These are phyloP conservation scores for Amitus sp. DNA, from an alignment of 2,888 invertebrate species.

Conservation along the genomic window DNA sequence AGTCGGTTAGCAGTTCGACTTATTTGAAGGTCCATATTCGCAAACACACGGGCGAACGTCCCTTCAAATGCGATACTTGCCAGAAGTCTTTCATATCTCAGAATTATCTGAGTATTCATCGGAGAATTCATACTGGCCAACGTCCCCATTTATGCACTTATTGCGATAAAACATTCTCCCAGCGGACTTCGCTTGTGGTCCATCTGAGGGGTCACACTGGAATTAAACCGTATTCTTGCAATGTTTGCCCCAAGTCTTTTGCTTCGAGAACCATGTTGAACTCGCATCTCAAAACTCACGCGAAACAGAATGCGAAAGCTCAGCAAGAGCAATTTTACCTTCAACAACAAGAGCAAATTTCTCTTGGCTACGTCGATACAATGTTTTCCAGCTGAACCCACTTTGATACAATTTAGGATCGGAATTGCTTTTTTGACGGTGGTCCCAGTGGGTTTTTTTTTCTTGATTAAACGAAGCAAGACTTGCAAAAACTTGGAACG, in stretches of 20 bases:
- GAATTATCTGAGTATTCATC: constrained; percentile 61
- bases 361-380: constrained; percentile 6
- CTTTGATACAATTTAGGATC: neutral
- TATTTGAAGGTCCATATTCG: constrained; percentile 73
- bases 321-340: constrained; percentile 44
- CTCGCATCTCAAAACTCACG: constrained; percentile 62
- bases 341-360: constrained; percentile 22
- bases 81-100: constrained; percentile 63
- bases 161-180: constrained; percentile 62
- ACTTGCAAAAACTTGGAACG: too few relatives aligned
- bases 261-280: constrained; percentile 64
- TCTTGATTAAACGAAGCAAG: too few relatives aligned
- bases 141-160: constrained; percentile 61
- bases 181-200: constrained; percentile 60
- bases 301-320: constrained; percentile 56
- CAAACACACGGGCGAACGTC: constrained; percentile 73
- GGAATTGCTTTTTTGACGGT: neutral
- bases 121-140: constrained; percentile 62
- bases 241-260: constrained; percentile 60
- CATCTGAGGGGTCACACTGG: constrained; percentile 62
- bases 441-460: too few relatives aligned
- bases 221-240: constrained; percentile 61
- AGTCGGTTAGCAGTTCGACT: constrained; percentile 71
- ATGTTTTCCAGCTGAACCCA: constrained; percentile 11
- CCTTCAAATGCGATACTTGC: constrained; percentile 69